A percentile compares a stretch with the other conserved stretches of the same genome.
phyloP scores from a whole-genome alignment of 2,797 vertebrate species.

The Erethizon dorsatum region DNA sequence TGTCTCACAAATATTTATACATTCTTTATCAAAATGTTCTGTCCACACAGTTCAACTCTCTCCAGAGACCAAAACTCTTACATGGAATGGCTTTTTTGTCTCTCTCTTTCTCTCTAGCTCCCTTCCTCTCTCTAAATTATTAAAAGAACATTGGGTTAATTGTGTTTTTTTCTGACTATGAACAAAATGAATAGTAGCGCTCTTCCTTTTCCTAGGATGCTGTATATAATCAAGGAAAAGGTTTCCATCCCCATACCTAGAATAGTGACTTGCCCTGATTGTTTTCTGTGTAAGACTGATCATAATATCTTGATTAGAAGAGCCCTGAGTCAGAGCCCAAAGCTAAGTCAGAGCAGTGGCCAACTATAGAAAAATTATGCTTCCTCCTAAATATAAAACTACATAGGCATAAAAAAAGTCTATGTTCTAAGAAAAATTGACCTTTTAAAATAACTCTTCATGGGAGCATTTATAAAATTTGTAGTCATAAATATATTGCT shows the following conservation, averaged over 20 bases:
- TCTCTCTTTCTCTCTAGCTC: not conserved
- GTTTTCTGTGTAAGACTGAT: not conserved
- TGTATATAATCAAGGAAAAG: not conserved
- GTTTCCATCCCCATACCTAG: not conserved
- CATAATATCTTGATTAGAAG: not conserved
- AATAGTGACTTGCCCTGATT: not conserved
- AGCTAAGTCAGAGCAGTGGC: not conserved
- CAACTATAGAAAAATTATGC: not conserved
- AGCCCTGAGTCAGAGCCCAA: not conserved
- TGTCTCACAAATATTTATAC: slow-evolving; percentile 6
- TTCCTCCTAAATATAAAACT: slow-evolving; percentile 36
- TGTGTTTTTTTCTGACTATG: not conserved
- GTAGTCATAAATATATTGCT: slow-evolving; percentile 28
- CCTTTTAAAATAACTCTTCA: slow-evolving; percentile 41
- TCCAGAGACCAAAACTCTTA: not conserved
- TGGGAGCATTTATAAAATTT: not conserved
- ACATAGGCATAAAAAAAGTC: slow-evolving; percentile 7
- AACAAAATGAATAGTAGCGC: not conserved
- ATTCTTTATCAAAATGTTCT: slow-evolving; percentile 38
- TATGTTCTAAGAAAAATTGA: slow-evolving; percentile 14
- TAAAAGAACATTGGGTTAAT: not conserved
- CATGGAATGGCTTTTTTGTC: not conserved
- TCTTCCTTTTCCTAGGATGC: not conserved
- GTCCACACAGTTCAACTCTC: not conserved
- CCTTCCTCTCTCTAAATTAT: not conserved